Conservation (phyloP, 2,113 vertebrate species). For the Ptychochromis oligacanthus region DNA sequence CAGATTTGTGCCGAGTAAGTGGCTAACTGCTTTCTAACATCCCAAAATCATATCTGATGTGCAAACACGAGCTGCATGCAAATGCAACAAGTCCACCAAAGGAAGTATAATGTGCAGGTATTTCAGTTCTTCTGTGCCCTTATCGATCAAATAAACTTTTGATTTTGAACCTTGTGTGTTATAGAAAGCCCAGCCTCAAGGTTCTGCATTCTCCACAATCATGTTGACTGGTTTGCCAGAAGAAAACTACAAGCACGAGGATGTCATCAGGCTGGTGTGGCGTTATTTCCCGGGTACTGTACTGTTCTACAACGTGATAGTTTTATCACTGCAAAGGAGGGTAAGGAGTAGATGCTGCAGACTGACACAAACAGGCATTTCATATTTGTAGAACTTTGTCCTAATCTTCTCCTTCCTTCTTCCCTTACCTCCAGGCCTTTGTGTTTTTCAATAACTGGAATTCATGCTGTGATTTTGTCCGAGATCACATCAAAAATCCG, state of each 20-base stretch:
- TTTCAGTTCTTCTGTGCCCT: neutral
- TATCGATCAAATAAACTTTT: neutral
- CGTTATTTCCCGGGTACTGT: neutral
- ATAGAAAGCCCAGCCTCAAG: neutral
- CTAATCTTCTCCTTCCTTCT: neutral
- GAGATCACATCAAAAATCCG: neutral
- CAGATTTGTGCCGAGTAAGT: neutral
- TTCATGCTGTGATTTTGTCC: neutral
- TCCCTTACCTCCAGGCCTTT: slow-evolving; percentile 32
- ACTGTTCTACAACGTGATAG: slow-evolving; percentile 12
- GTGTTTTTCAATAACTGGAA: slow-evolving; percentile 2
- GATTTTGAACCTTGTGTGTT: neutral
- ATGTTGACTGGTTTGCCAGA: slow-evolving; percentile 48
- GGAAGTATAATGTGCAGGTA: too few relatives aligned
- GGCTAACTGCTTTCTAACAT: too few relatives aligned
- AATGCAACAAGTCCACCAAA: neutral
- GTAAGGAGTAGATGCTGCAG: slow-evolving; percentile 14
- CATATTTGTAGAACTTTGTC: neutral
- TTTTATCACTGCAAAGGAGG: slow-evolving; percentile 51
- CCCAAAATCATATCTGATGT: neutral
- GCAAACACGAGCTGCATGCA: neutral
- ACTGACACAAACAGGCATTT: too few relatives aligned
- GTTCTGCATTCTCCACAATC: neutral
- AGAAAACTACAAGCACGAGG: neutral
- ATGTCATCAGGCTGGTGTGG: slow-evolving; percentile 10